Evolutionary conservation across 2,113 vertebrate genomes (phyloP).

Genomic region (Rhineura floridana): DNA sequence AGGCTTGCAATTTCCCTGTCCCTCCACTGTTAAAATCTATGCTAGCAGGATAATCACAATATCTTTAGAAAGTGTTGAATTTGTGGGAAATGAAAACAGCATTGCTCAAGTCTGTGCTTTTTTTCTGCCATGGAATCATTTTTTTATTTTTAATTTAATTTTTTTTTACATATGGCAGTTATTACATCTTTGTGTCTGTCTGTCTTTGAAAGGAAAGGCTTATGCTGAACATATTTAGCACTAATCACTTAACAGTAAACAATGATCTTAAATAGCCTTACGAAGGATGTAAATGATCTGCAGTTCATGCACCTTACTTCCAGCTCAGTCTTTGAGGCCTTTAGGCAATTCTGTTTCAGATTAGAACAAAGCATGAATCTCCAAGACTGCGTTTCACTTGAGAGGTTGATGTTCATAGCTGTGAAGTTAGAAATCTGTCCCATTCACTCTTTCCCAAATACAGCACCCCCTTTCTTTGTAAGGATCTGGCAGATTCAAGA

Average conservation of each 20-base stretch:
- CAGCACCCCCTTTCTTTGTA: constrained; percentile 31
- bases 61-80: constrained; percentile 68
- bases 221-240: constrained; percentile 74
- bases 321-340: constrained; percentile 64
- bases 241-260: constrained; percentile 72
- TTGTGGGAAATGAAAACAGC: constrained; percentile 72
- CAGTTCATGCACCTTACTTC: constrained; percentile 61
- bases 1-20: constrained; percentile 48
- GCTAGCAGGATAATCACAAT: constrained; percentile 56
- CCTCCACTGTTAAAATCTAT: constrained; percentile 69
- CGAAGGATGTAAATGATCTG: constrained; percentile 65
- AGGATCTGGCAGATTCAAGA: constrained; percentile 46
- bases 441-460: constrained; percentile 52
- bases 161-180: constrained; percentile 78
- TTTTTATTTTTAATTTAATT: constrained; percentile 48
- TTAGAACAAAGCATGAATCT: constrained; percentile 68
- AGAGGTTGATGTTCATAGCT: constrained; percentile 62
- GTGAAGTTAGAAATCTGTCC: constrained; percentile 62
- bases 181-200: constrained; percentile 76
- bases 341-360: constrained; percentile 70
- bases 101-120: constrained; percentile 60
- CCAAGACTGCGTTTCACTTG: constrained; percentile 60
- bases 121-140: constrained; percentile 68
- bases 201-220: constrained; percentile 68
- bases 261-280: constrained; percentile 64